Evolutionary conservation across 2,888 invertebrate species (phyloP).

Genomic region (Bruchidius siliquastri): DNA sequence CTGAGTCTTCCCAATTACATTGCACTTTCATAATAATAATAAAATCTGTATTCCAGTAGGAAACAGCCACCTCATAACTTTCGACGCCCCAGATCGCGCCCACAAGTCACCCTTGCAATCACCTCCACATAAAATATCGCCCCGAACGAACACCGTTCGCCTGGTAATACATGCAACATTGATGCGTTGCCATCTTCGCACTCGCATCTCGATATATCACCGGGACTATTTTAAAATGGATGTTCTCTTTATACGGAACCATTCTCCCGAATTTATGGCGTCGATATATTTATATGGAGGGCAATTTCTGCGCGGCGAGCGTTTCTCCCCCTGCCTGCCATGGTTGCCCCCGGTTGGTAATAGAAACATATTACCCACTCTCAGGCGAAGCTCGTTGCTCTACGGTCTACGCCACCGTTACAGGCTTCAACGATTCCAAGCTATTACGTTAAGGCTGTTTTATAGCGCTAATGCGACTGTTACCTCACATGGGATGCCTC

Average conservation of each 20-base stretch:
- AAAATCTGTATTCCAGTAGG: too few species aligned
- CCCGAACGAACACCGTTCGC: neutral
- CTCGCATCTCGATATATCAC: conserved; percentile 31
- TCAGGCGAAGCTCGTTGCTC: conserved; percentile 19
- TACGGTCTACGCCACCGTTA: neutral
- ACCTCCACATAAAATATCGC: neutral
- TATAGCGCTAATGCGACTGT: conserved; percentile 47
- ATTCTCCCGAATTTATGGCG: conserved; percentile 47
- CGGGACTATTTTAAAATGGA: conserved; percentile 44
- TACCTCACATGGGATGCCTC: neutral
- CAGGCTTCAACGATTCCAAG: conserved; percentile 46
- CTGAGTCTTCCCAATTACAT: too few species aligned
- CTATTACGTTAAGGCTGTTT: conserved; percentile 50
- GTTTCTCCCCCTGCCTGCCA: conserved; percentile 39
- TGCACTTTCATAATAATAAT: too few species aligned
- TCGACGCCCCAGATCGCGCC: neutral
- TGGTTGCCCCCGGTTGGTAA: conserved; percentile 45
- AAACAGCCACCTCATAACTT: too few species aligned
- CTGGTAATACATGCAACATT: neutral
- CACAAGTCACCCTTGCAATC: neutral
- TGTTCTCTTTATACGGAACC: conserved; percentile 47
- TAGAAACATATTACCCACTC: conserved; percentile 51
- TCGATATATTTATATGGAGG: conserved; percentile 51
- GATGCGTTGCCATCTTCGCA: neutral
- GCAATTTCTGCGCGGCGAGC: conserved; percentile 44